A percentile compares a stretch with the other conserved stretches of the same genome.
Conservation (phyloP, 2,888 invertebrate genomes). For the Drosophila mercatorum region DNA sequence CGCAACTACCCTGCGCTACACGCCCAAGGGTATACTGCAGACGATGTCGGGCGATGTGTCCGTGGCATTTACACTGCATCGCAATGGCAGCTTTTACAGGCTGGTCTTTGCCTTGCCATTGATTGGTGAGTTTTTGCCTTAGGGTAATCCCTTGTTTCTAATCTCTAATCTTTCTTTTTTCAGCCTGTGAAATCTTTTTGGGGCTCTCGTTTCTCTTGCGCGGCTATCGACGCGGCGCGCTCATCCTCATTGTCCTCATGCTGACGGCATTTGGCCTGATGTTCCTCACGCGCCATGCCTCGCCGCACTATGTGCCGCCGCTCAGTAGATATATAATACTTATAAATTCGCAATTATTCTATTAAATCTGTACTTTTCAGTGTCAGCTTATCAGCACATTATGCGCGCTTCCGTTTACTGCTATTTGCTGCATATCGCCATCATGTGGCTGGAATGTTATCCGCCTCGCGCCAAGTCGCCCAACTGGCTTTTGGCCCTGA, state of each 20-base stretch:
- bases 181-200: conserved; percentile 77
- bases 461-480: conserved; percentile 76
- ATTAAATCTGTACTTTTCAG: conserved; percentile 44
- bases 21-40: conserved; percentile 60
- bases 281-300: conserved; percentile 80
- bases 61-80: conserved; percentile 72
- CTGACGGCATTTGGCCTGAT: conserved; percentile 78
- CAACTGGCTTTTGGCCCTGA: conserved; percentile 53
- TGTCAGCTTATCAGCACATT: conserved; percentile 76
- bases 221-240: conserved; percentile 77
- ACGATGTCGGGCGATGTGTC: conserved; percentile 74
- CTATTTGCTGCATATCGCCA: conserved; percentile 78
- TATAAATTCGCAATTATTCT: too few relatives aligned
- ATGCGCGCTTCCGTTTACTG: conserved; percentile 71
- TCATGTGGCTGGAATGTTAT: conserved; percentile 81
- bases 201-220: conserved; percentile 79
- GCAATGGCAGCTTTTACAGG: conserved; percentile 79
- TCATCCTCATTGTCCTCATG: conserved; percentile 75
- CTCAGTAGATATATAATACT: conserved; percentile 51
- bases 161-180: not conserved
- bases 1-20: conserved; percentile 58
- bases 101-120: conserved; percentile 80
- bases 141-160: too few relatives aligned
- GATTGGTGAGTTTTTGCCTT: conserved; percentile 61
- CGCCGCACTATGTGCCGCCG: conserved; percentile 78